Base-by-base conservation (phyloP, 2,888 invertebrate genomes). In the Panopea generosa region DNA sequence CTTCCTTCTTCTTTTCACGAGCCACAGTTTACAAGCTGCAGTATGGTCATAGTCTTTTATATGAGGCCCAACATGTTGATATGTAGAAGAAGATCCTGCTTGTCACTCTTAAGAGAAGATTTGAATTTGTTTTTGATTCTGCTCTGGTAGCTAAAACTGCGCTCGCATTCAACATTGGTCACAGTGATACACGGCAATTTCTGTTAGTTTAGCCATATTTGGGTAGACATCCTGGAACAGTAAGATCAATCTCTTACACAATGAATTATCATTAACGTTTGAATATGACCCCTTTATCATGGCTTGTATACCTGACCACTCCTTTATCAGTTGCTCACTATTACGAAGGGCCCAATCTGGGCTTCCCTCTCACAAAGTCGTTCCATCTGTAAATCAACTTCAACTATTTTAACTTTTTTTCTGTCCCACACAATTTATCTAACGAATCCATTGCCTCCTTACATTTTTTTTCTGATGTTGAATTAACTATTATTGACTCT, bases 111-210 rank as follows among this genome's bases (percentile, higher is more conserved):
- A 14, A 72, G 29, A 9, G 65, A 59, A 11, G 40, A 29, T 29
- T 65, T 65, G 65, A 24, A 72, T 43, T 52, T 60, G 18, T n/a
- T 55, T 53, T 72, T 72, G 0, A 73, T 24, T 60, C 62, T 49
- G 20, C 67, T 73, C 29, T 73, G 67, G 11, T 50, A 49, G 20
- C 61, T 73, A 45, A 73, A 73, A 11, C 56, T 57, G 14, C 73
- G 60, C 33, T 73, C 73, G 24, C 56, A 66, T 38, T 73, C 73
- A 24, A 73, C 67, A 62, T 67, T 73, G 16, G 67, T 73, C 14
- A 73, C 40, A 27, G 33, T 9, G 14, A 67, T 26, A 57, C 67
- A 73, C 7, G 6, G 73, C 66, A 16, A 73, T 67, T 22, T 14
- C 26, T 20, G 55, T 49, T 9, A 72, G 22, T 14, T 27, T 67